Evolutionary conservation across 2,797 vertebrate species (phyloP).

Genomic region (Molossus molossus): DNA sequence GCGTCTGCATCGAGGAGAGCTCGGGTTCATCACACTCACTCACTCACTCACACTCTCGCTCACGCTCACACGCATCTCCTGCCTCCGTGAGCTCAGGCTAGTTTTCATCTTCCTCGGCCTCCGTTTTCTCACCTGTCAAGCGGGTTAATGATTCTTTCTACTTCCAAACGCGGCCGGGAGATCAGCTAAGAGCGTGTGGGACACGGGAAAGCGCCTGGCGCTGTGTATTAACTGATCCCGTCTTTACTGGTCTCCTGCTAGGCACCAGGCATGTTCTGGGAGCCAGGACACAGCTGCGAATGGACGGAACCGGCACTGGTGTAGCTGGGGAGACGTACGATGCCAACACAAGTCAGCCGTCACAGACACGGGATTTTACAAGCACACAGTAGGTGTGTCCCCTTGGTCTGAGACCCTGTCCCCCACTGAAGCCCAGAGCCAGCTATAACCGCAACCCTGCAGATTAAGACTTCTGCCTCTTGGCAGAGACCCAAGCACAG

Average conservation of each 20-base stretch:
- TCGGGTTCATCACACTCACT: fast-evolving
- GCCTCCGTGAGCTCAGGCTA: neutral
- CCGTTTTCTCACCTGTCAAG: neutral
- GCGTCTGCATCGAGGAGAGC: fast-evolving
- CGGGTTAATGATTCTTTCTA: neutral
- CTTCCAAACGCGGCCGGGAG: neutral
- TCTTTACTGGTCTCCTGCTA: neutral
- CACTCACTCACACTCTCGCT: neutral
- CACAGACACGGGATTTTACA: neutral
- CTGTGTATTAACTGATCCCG: neutral
- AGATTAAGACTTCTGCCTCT: neutral
- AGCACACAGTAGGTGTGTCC: neutral
- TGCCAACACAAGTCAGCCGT: neutral
- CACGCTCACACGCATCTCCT: neutral
- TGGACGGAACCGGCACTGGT: neutral
- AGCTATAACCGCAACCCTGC: neutral
- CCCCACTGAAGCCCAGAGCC: neutral
- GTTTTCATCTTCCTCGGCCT: neutral
- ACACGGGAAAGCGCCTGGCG: neutral
- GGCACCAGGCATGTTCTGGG: neutral
- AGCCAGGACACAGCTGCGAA: neutral
- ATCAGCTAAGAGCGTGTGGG: neutral
- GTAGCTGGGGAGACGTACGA: neutral
- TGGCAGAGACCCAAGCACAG: neutral
- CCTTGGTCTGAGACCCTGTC: neutral